A percentile compares a stretch with the other conserved stretches of the same genome.
phyloP scores from a whole-genome alignment of 2,888 invertebrate species.

The Drosophila cyrtoloma region DNA sequence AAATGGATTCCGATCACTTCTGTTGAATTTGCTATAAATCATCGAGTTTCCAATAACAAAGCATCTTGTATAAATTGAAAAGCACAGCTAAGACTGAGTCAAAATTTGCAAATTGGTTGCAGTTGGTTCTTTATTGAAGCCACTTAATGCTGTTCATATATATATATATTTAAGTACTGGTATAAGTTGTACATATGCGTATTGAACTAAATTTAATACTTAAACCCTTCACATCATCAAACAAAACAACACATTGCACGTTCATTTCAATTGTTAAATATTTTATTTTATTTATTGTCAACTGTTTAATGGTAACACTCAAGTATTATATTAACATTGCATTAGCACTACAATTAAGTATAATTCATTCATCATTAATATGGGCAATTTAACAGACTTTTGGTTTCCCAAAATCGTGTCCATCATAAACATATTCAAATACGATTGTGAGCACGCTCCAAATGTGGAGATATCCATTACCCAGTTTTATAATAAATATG shows the following conservation, averaged over 20 bases:
- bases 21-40: neutral
- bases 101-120: slow-evolving; percentile 28
- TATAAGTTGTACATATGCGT: slow-evolving; percentile 34
- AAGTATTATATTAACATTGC: slow-evolving; percentile 41
- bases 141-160: slow-evolving; percentile 21
- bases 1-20: slow-evolving; percentile 2
- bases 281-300: slow-evolving; percentile 18
- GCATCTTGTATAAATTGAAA: slow-evolving; percentile 21
- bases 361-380: neutral
- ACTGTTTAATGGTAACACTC: slow-evolving; percentile 21
- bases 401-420: neutral
- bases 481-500: slow-evolving; percentile 48
- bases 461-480: slow-evolving; percentile 18
- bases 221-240: neutral
- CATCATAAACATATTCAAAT: neutral
- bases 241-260: slow-evolving; percentile 49
- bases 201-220: slow-evolving; percentile 8
- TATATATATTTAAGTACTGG: slow-evolving; percentile 4
- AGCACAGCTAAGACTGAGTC: slow-evolving; percentile 69
- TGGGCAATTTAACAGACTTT: neutral
- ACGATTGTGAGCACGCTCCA: slow-evolving; percentile 17
- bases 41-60: slow-evolving; percentile 14
- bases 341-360: slow-evolving; percentile 4
- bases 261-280: slow-evolving; percentile 59
- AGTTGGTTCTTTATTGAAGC: neutral